Evolutionary conservation across 2,797 vertebrate genomes (phyloP).

Genomic region (Nyctalus aviator): DNA sequence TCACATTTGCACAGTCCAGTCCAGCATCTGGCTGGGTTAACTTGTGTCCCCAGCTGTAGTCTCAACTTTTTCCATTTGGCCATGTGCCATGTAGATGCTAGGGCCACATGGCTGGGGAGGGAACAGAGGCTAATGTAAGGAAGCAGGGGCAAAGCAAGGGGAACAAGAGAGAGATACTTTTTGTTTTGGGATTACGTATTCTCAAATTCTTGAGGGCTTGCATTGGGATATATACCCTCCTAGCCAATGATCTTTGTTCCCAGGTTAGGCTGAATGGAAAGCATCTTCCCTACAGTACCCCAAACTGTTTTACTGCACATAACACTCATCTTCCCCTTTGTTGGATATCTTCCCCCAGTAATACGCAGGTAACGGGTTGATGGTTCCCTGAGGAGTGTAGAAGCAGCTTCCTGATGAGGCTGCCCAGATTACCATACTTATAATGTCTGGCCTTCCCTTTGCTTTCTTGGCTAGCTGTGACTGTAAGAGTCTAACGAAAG

Average conservation of each 20-base stretch:
- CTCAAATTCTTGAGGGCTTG: not conserved
- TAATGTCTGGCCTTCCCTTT: not conserved
- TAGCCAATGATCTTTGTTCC: not conserved
- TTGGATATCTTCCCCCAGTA: not conserved
- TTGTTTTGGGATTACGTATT: not conserved
- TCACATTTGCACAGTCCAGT: not conserved
- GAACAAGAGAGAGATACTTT: not conserved
- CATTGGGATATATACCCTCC: not conserved
- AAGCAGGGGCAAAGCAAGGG: not conserved
- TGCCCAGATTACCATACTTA: not conserved
- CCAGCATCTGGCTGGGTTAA: not conserved
- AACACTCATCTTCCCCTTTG: not conserved
- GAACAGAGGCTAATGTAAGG: not conserved
- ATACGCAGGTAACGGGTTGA: not conserved
- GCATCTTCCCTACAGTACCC: not conserved
- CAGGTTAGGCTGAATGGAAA: not conserved
- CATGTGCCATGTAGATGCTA: not conserved
- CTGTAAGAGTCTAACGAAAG: not conserved
- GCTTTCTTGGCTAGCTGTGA: not conserved
- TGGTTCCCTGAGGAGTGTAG: not conserved
- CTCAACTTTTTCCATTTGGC: not conserved
- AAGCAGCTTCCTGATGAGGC: not conserved
- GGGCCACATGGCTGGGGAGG: not conserved
- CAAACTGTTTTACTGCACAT: not conserved
- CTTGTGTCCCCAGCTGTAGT: not conserved